Base-by-base conservation (phyloP, 2,113 vertebrate species). In the Ammospiza caudacuta region DNA sequence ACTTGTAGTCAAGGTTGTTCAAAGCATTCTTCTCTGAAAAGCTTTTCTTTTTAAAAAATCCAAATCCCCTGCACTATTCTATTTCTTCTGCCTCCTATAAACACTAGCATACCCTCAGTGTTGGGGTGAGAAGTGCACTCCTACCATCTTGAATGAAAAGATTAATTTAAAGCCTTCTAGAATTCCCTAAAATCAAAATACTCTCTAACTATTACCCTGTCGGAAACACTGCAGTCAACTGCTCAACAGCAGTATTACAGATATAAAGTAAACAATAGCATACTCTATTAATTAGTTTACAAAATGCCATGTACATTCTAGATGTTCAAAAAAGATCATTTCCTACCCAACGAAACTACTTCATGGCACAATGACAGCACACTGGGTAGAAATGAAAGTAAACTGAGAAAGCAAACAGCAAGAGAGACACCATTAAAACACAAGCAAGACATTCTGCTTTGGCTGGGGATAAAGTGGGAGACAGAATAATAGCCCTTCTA, bases 111-210 rank as follows among this genome's bases (percentile, higher is more conserved):
- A 57, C 43, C 27, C 15, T 85, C 39, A 49, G 61, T 11, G 29
- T 24, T 59, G 16, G 46, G 33, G 55, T 70, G 14, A 93, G 63
- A 52, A 77, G 20, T 9, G 46, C 39, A 2, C 23, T 88, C 37
- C 68, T 78, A 61, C 44, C 37, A 88, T 57, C 29, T 87, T 86
- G 79, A 92, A 92, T 82, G 52, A 90, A 90, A 92, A 92, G 18
- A 61, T 83, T 81, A 83, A 81, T 70, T 93, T 94, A 75, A 96
- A 93, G 28, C 41, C 39, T 87, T 67, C 59, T 68, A 91, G 75
- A 91, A 93, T 88, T 91, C 62, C 46, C n/a, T 87, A 86, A 73
- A 96, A 91, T 81, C 75, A 92, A 94, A 94, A 93, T 83, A 83
- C 37, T 55, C 33, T 70, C 44, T 27, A 16, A 74, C 79, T 81